Evolutionary conservation across 2,113 vertebrate species (phyloP), one percentile per base, ranked within the genome.

Genomic region (Ceyx melanurus): DNA sequence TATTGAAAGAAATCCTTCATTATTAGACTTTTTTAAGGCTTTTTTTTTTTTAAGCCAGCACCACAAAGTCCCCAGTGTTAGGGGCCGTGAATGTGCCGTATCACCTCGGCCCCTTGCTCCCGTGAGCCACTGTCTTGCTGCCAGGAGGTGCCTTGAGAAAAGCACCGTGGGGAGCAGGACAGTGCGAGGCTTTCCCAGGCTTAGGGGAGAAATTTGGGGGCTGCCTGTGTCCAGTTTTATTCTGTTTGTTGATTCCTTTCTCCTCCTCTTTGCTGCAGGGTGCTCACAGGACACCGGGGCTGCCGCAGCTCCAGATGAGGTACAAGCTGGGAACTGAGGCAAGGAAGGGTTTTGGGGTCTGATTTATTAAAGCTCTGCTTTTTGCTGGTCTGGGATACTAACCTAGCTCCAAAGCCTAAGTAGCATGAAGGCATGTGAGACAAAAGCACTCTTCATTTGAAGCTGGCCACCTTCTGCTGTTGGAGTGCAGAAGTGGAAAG

Each of bases 1-100:
- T 97, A 96, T 92, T 77, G 91, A 96, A 96, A 96, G 91, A 97
- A 97, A 95, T 92, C 85, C 92, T 95, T 96, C 95, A 95, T 96
- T 97, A 96, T 97, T 97, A 92, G 82, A 77, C 50, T 43, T 70
- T 96, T 93, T 95, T 92, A 91, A 90, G 53, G 84, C 43, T 83
- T 7, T 75, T 90, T 90, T 90, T 89, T 89, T 89, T 89, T 65
- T 71, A 85, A 84, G 45, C 45, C 64, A 73, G 64, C 1, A 0
- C 90, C 82, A 97, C 97, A 97, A 91, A 95, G 95, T 97, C 45
- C 77, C 54, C 88, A 92, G 93, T 97, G 96, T 97, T 94, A 0
- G 4, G 74, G 65, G 51, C 76, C 5, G 2, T 64, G 92, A 90
- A 85, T 80, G 53, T 80, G 50, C 88, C 0, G 3, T 33, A 71